phyloP scores from a whole-genome alignment of 92 coral and sea anemone species.

The Epizoanthus fatuus region DNA sequence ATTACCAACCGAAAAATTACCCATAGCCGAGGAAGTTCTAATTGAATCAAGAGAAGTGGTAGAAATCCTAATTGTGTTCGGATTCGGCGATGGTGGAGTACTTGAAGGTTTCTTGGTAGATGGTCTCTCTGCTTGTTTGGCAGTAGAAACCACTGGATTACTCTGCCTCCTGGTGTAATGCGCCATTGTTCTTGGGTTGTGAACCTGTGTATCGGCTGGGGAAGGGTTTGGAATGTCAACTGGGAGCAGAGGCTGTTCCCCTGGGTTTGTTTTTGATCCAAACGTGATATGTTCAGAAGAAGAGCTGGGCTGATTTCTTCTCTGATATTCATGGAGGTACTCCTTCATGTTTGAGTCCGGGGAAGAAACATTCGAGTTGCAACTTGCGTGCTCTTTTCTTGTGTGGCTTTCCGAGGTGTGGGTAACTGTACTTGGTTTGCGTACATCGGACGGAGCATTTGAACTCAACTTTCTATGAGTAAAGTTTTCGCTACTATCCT shows the following conservation, averaged over 20 bases:
- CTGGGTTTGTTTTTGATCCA: background rate
- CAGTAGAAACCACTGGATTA: background rate
- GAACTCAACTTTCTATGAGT: background rate
- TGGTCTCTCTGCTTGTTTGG: background rate
- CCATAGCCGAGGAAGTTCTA: background rate
- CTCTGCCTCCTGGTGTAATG: background rate
- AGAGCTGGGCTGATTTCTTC: background rate
- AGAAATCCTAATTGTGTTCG: too few species aligned
- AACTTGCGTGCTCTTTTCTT: background rate
- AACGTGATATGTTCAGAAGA: background rate
- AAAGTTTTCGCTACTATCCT: background rate
- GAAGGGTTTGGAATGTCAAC: background rate
- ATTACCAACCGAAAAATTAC: background rate
- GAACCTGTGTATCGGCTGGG: background rate
- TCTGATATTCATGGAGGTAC: background rate
- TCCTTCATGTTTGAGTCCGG: background rate
- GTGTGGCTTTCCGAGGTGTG: background rate
- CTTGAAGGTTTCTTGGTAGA: background rate
- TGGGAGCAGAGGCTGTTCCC: background rate
- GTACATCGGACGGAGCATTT: background rate
- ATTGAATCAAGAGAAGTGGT: too few species aligned
- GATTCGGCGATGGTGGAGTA: background rate
- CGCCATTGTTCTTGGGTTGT: background rate
- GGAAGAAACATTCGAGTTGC: background rate
- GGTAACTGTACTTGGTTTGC: background rate